phyloP scores from a whole-genome alignment of 2,797 vertebrate genomes.

The Pipistrellus pipistrellus region DNA sequence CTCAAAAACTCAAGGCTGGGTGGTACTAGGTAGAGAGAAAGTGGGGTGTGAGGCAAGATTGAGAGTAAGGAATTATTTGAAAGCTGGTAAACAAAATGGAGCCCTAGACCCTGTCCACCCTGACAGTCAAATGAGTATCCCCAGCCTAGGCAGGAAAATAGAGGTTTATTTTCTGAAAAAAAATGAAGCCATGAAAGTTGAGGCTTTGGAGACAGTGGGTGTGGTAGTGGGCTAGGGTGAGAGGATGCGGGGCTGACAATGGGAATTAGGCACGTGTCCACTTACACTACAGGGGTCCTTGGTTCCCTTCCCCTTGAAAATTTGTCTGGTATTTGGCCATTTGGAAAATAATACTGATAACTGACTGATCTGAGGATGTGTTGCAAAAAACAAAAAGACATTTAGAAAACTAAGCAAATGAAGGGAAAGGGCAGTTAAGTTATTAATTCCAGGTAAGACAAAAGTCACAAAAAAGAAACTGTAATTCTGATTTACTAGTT shows the following conservation, averaged over 20 bases:
- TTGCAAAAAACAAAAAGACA: background rate
- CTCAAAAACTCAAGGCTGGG: background rate
- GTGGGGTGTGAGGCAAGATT: background rate
- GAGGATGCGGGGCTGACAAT: background rate
- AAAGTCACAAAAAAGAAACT: background rate
- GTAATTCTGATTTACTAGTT: background rate
- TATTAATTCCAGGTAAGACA: background rate
- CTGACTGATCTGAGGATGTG: background rate
- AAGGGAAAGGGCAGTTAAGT: background rate
- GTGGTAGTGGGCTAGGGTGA: too few species aligned
- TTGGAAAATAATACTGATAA: background rate
- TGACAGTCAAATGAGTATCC: background rate
- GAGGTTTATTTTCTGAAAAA: background rate
- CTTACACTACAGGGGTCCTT: background rate
- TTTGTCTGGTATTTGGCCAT: background rate
- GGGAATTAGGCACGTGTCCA: background rate
- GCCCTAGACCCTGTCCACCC: background rate
- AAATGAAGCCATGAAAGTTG: background rate
- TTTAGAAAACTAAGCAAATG: constrained; percentile 16
- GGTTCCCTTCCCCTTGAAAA: background rate
- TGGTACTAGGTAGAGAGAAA: background rate
- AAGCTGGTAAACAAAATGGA: background rate
- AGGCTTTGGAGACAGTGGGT: background rate
- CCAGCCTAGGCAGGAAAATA: background rate
- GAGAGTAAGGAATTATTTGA: background rate